A percentile compares a stretch with the other conserved stretches of the same genome.
Conservation (phyloP, 2,888 invertebrate species). For the Homarus gammarus region DNA sequence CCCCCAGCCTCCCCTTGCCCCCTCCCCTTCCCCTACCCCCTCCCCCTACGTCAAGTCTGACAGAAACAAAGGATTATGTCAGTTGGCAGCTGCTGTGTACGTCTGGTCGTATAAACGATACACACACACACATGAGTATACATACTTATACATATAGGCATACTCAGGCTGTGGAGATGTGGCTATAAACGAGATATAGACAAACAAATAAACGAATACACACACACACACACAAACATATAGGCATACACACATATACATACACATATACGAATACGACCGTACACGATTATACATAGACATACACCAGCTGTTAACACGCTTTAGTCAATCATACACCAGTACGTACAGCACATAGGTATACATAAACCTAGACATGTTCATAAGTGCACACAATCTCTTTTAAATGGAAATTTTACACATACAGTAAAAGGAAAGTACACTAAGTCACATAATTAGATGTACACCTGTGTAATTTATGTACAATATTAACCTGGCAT, state of each 20-base stretch:
- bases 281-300: too few species aligned
- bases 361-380: neutral
- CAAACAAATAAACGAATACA: neutral
- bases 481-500: too few species aligned
- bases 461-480: too few species aligned
- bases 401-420: neutral
- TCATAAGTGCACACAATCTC: neutral
- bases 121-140: neutral
- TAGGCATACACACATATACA: neutral
- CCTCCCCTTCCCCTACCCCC: neutral
- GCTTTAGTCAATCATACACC: neutral
- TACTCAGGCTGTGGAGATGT: neutral
- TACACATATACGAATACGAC: neutral
- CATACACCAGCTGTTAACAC: neutral
- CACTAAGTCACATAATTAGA: too few species aligned
- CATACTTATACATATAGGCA: neutral
- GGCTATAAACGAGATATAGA: neutral
- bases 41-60: neutral
- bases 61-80: neutral
- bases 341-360: neutral
- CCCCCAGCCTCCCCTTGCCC: neutral
- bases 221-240: conserved; percentile 18
- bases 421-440: neutral
- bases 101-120: neutral
- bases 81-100: neutral